Conservation (phyloP, 2,888 invertebrate genomes). For the Choristoneura rosaceana region DNA sequence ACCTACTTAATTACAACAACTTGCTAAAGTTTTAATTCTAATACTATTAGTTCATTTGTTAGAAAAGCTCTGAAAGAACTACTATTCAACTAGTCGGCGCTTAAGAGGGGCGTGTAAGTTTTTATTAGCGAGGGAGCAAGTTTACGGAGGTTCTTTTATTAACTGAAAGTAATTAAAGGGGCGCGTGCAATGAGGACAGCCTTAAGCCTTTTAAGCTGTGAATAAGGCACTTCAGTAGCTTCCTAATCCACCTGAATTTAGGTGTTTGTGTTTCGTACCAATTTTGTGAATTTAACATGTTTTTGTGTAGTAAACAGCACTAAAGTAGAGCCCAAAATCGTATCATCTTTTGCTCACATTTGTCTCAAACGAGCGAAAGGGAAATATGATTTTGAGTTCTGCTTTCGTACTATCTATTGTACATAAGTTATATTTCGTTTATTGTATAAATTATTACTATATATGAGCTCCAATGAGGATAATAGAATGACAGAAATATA, state of each 20-base stretch:
- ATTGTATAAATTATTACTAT: no score
- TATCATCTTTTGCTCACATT: no score
- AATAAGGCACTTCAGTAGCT: conserved; percentile 18
- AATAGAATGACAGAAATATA: no score
- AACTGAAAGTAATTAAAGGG: conserved; percentile 38
- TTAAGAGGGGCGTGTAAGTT: conserved; percentile 31
- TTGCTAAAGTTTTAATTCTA: background rate
- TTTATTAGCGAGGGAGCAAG: conserved; percentile 32
- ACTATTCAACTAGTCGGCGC: conserved; percentile 20
- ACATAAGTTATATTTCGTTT: no score
- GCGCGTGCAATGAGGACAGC: conserved; percentile 32
- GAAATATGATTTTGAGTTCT: no score
- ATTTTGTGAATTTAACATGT: conserved; percentile 1
- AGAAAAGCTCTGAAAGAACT: conserved; percentile 15
- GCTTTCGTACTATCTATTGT: no score
- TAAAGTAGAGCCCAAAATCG: no score
- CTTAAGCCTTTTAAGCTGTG: conserved; percentile 39
- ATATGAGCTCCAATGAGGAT: no score
- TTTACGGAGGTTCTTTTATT: conserved; percentile 39
- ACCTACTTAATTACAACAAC: background rate
- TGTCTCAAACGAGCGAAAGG: no score
- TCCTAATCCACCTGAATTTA: conserved; percentile 21
- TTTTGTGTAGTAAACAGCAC: no score
- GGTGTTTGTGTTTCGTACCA: conserved; percentile 14
- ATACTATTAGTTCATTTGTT: conserved; percentile 7